phyloP scores from a whole-genome alignment of 2,888 invertebrate genomes.

The Empis livida region DNA sequence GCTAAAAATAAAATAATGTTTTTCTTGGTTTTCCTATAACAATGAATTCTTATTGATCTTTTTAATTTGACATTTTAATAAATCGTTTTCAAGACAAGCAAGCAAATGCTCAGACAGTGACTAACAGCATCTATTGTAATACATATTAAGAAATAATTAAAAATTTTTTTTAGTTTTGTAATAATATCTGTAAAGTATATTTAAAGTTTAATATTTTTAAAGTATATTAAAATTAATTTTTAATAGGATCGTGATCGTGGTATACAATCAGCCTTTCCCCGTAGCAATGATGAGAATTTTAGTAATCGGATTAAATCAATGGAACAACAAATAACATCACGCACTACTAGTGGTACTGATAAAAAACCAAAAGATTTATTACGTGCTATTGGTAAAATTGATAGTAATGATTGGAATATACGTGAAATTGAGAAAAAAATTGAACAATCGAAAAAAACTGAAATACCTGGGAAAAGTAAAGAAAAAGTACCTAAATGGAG shows the following conservation, averaged over 20 bases:
- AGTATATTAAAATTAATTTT: neutral
- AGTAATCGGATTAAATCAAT: slow-evolving; percentile 50
- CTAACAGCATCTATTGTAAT: no score
- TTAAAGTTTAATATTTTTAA: no score
- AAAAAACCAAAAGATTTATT: slow-evolving; percentile 78
- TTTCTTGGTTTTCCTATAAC: no score
- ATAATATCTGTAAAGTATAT: no score
- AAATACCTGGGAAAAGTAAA: slow-evolving; percentile 37
- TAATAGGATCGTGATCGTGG: slow-evolving; percentile 34
- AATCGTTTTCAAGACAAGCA: no score
- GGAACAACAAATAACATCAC: slow-evolving; percentile 62
- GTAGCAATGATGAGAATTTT: slow-evolving; percentile 32
- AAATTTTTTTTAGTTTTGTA: neutral
- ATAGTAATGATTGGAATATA: slow-evolving; percentile 82
- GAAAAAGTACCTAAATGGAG: slow-evolving; percentile 88
- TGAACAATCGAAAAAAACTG: slow-evolving; percentile 40
- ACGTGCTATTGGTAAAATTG: slow-evolving; percentile 79
- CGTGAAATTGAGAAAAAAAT: slow-evolving; percentile 84
- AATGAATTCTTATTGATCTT: no score
- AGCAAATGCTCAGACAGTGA: no score
- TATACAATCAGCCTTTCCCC: slow-evolving; percentile 31
- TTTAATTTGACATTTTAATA: no score
- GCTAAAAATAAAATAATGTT: no score
- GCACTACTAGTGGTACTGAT: slow-evolving; percentile 41
- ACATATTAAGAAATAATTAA: no score